These are phyloP conservation scores for Sphaeramia orbicularis DNA, from an alignment of 2,797 vertebrate genomes.

Conservation along the genomic window DNA sequence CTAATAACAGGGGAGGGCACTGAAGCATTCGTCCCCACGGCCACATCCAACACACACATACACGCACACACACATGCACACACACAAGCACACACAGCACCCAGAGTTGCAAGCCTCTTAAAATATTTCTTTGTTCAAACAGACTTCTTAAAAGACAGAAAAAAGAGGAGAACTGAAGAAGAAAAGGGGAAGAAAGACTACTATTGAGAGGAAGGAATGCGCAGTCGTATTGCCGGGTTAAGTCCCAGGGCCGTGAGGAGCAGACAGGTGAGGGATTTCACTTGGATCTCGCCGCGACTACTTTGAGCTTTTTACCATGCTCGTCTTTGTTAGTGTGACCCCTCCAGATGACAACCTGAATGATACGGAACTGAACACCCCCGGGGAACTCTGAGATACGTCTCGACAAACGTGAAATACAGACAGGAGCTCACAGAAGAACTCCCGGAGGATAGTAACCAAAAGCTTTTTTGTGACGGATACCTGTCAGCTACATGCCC, in stretches of 20 bases:
- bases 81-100: slow-evolving; percentile 32
- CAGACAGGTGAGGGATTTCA: slow-evolving; percentile 79
- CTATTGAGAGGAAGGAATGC: slow-evolving; percentile 78
- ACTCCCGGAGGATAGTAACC: slow-evolving; percentile 23
- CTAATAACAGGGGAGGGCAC: slow-evolving; percentile 87
- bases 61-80: slow-evolving; percentile 43
- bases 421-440: no score
- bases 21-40: slow-evolving; percentile 76
- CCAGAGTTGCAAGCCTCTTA: slow-evolving; percentile 74
- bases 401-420: slow-evolving; percentile 6
- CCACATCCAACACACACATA: slow-evolving; percentile 55
- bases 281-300: slow-evolving; percentile 53
- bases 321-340: slow-evolving; percentile 50
- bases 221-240: slow-evolving; percentile 50
- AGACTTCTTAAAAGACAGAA: slow-evolving; percentile 68
- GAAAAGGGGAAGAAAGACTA: slow-evolving; percentile 67
- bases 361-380: slow-evolving; percentile 12
- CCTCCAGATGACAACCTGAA: slow-evolving; percentile 26
- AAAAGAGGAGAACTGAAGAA: slow-evolving; percentile 41
- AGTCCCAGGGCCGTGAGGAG: slow-evolving; percentile 47
- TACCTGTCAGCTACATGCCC: slow-evolving; percentile 28
- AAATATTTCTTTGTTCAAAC: slow-evolving; percentile 85
- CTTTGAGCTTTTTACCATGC: slow-evolving; percentile 54
- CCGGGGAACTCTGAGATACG: neutral
- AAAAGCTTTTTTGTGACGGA: neutral